Evolutionary conservation across 2,113 vertebrate species (phyloP).

Genomic region (Hylia prasina): DNA sequence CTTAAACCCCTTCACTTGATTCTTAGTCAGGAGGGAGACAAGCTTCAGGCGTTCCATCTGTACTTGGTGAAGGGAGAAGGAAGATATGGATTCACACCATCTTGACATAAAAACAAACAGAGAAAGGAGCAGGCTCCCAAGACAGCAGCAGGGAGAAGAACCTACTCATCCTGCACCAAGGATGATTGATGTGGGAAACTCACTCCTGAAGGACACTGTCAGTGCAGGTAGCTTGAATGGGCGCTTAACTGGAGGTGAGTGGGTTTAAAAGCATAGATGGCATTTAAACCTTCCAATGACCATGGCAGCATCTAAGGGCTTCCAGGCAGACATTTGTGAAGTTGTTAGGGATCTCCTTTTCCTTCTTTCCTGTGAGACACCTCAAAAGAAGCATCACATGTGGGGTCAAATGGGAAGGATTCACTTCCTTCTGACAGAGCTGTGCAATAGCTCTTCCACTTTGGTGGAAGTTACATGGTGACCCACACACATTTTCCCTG

Average conservation of each 20-base stretch:
- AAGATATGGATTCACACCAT: background rate
- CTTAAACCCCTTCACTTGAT: background rate
- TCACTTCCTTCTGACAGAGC: background rate
- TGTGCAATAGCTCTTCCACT: background rate
- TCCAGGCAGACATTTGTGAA: background rate
- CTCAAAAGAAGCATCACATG: background rate
- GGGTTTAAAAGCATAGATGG: background rate
- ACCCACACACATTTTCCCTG: background rate
- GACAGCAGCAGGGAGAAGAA: background rate
- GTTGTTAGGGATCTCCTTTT: background rate
- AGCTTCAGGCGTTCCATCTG: background rate
- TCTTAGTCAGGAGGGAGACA: background rate
- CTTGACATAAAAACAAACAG: background rate
- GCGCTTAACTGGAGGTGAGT: background rate
- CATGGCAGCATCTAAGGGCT: background rate
- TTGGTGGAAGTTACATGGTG: background rate
- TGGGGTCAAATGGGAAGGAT: background rate
- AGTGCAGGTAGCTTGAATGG: background rate
- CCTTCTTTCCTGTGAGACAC: background rate
- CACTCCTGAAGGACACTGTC: background rate
- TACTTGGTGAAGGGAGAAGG: background rate
- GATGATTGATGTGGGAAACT: background rate
- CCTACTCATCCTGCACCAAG: background rate
- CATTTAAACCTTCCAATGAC: background rate
- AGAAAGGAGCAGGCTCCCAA: background rate